A percentile compares a stretch with the other conserved stretches of the same genome.
Evolutionary conservation across 2,888 invertebrate species (phyloP).

Genomic region (Lithophane leautieri): DNA sequence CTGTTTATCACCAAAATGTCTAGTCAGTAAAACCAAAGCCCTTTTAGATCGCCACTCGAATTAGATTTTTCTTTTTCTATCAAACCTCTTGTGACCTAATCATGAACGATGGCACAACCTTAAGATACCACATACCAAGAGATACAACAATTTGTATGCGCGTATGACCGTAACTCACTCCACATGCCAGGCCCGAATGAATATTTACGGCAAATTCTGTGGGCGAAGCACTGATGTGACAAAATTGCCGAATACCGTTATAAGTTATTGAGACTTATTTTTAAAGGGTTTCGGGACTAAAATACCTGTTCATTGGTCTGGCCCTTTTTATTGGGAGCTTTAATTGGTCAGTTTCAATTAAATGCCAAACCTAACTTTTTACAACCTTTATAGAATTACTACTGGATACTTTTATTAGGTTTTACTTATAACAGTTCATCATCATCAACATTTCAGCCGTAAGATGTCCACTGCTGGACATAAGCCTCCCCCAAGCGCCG

Average conservation of each 20-base stretch:
- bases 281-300: constrained; percentile 26
- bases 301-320: constrained; percentile 13
- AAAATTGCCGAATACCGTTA: constrained; percentile 51
- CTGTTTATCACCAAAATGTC: neutral
- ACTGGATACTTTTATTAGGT: neutral
- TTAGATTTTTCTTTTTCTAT: too few relatives aligned
- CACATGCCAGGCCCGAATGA: constrained; percentile 65
- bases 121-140: constrained; percentile 57
- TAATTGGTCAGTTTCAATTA: constrained; percentile 32
- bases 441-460: too few relatives aligned
- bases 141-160: constrained; percentile 66
- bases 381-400: neutral
- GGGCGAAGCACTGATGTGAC: constrained; percentile 50
- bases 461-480: too few relatives aligned
- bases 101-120: constrained; percentile 9
- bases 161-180: constrained; percentile 67
- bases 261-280: constrained; percentile 48
- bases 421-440: neutral
- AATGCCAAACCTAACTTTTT: neutral
- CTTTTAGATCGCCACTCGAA: too few relatives aligned
- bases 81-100: constrained; percentile 19
- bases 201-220: constrained; percentile 61
- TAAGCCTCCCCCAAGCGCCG: too few relatives aligned
- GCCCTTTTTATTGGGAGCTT: neutral
- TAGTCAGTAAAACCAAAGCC: neutral